These are phyloP conservation scores for Opisthocomus hoazin DNA, from an alignment of 2,113 vertebrate species.

Conservation along the genomic window DNA sequence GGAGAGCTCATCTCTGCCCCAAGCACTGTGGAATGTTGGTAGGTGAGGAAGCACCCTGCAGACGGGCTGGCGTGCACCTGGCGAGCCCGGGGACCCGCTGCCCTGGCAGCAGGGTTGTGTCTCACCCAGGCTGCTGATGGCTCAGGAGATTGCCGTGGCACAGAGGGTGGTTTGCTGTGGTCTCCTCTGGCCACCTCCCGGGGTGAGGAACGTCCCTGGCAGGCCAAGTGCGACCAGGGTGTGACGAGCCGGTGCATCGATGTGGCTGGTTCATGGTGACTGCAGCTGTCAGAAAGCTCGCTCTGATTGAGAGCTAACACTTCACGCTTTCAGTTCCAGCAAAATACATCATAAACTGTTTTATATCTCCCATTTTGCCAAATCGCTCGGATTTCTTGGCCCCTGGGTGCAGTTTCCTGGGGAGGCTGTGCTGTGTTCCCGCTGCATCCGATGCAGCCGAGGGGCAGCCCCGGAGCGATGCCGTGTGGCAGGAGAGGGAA, in stretches of 20 bases:
- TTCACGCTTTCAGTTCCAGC: background rate
- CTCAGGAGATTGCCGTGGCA: background rate
- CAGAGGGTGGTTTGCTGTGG: background rate
- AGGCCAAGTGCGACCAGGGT: accelerated
- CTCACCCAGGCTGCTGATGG: background rate
- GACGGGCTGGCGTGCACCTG: background rate
- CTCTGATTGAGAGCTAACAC: background rate
- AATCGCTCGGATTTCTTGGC: background rate
- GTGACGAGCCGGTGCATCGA: accelerated
- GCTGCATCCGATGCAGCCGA: accelerated
- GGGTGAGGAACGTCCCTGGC: background rate
- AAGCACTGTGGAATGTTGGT: background rate
- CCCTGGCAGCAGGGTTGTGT: background rate
- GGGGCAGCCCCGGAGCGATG: background rate
- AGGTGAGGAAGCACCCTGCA: background rate
- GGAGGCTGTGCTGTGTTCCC: background rate
- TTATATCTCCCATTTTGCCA: background rate
- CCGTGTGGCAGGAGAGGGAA: background rate
- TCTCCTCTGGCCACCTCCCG: background rate
- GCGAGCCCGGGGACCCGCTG: background rate
- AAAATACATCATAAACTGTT: background rate
- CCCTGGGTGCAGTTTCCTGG: background rate
- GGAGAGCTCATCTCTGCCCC: background rate
- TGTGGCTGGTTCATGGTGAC: accelerated
- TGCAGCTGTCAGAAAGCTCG: background rate